Evolutionary conservation across 1,140 invertebrate species (phyloP).

Genomic region (Cepaea nemoralis): DNA sequence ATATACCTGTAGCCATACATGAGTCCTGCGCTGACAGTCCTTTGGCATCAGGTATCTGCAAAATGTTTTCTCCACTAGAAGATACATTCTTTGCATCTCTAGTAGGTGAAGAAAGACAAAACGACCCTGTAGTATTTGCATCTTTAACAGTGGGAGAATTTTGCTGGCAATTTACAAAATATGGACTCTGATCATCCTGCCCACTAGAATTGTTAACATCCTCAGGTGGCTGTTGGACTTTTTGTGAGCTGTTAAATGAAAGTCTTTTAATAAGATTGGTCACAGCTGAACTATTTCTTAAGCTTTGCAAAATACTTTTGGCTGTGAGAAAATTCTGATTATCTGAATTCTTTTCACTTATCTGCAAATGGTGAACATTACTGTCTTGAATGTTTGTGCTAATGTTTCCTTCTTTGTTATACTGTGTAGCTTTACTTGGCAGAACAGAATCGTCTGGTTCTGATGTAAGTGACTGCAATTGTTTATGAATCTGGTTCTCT

Average conservation of each 20-base stretch:
- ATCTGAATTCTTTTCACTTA: background rate
- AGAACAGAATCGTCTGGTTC: background rate
- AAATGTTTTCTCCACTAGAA: background rate
- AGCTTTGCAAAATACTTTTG: background rate
- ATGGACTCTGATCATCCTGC: background rate
- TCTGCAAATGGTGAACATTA: no score
- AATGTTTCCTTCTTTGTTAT: background rate
- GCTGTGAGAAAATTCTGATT: background rate
- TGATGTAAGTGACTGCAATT: background rate
- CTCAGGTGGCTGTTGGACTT: background rate
- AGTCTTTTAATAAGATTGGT: background rate
- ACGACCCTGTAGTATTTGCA: background rate
- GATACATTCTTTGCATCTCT: background rate
- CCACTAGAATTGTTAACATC: background rate
- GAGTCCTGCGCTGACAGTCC: background rate
- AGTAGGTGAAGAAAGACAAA: background rate
- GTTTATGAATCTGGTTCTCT: background rate
- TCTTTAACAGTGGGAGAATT: background rate
- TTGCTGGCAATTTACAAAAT: background rate
- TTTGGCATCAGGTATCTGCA: background rate
- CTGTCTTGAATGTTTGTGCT: no score
- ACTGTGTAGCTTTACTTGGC: background rate
- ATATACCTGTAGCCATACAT: background rate
- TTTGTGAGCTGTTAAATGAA: background rate
- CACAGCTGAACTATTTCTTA: background rate